phyloP scores from a whole-genome alignment of 2,888 invertebrate species.

The Ecdyonurus torrentis region DNA sequence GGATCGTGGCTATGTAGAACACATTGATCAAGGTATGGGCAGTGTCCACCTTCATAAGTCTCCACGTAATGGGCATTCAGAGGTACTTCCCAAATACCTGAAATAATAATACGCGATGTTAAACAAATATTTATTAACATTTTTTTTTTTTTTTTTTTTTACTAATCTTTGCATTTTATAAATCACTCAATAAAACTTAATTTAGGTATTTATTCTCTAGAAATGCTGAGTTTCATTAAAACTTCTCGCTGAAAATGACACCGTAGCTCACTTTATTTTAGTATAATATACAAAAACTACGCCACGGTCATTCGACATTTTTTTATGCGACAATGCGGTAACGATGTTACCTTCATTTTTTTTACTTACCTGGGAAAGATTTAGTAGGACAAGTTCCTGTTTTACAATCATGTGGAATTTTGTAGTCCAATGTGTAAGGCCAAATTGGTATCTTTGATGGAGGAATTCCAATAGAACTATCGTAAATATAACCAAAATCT shows the following conservation, averaged over 20 bases:
- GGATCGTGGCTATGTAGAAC: slow-evolving; percentile 68
- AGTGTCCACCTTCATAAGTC: slow-evolving; percentile 78
- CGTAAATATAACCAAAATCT: slow-evolving; percentile 85
- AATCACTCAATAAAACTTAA: too few species aligned
- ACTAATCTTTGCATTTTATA: background rate
- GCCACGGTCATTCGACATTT: too few species aligned
- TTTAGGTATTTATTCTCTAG: too few species aligned
- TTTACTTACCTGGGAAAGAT: slow-evolving; percentile 56
- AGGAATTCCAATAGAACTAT: slow-evolving; percentile 79
- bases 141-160: background rate
- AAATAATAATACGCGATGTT: background rate
- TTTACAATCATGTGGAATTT: slow-evolving; percentile 85
- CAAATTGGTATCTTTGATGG: slow-evolving; percentile 65
- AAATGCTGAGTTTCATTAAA: too few species aligned
- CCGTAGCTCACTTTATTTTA: too few species aligned
- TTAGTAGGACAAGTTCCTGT: slow-evolving; percentile 81
- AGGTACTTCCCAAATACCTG: slow-evolving; percentile 83
- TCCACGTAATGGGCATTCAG: slow-evolving; percentile 79
- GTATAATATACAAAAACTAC: too few species aligned
- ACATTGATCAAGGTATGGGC: slow-evolving; percentile 82
- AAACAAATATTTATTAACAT: too few species aligned
- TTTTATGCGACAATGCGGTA: background rate
- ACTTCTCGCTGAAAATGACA: too few species aligned
- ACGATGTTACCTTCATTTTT: background rate
- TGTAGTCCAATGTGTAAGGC: slow-evolving; percentile 90